Conservation (phyloP, 2,888 invertebrate genomes). For the Melanchra persicariae region DNA sequence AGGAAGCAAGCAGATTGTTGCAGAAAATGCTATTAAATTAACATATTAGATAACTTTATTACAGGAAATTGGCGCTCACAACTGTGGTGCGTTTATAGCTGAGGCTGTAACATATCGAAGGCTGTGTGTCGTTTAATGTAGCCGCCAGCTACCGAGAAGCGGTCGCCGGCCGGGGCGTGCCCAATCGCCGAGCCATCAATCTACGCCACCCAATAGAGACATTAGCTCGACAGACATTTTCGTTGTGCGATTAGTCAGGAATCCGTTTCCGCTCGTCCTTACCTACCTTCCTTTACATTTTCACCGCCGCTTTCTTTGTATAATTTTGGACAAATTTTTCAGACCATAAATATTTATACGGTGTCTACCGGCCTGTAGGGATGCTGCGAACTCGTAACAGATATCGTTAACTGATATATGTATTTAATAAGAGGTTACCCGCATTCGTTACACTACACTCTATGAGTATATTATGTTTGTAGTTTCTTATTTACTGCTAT, state of each 20-base stretch:
- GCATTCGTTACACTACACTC: neutral
- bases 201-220: slow-evolving; percentile 81
- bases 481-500: slow-evolving; percentile 7
- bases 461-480: slow-evolving; percentile 10
- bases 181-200: slow-evolving; percentile 84
- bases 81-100: slow-evolving; percentile 31
- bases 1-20: slow-evolving; percentile 14
- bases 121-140: slow-evolving; percentile 72
- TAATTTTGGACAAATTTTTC: slow-evolving; percentile 46
- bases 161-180: slow-evolving; percentile 74
- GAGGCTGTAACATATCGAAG: slow-evolving; percentile 60
- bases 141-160: slow-evolving; percentile 81
- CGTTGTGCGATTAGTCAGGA: slow-evolving; percentile 79
- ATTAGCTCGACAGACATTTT: slow-evolving; percentile 77
- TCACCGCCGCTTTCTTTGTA: slow-evolving; percentile 60
- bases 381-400: slow-evolving; percentile 31
- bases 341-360: slow-evolving; percentile 25
- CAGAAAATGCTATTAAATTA: slow-evolving; percentile 38
- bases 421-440: slow-evolving; percentile 1
- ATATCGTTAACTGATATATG: slow-evolving; percentile 5
- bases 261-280: slow-evolving; percentile 80
- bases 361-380: neutral
- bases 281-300: slow-evolving; percentile 64
- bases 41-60: slow-evolving; percentile 34
- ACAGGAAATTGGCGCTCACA: slow-evolving; percentile 45